phyloP scores from a whole-genome alignment of 2,113 vertebrate species.

The Macrotis lagotis region DNA sequence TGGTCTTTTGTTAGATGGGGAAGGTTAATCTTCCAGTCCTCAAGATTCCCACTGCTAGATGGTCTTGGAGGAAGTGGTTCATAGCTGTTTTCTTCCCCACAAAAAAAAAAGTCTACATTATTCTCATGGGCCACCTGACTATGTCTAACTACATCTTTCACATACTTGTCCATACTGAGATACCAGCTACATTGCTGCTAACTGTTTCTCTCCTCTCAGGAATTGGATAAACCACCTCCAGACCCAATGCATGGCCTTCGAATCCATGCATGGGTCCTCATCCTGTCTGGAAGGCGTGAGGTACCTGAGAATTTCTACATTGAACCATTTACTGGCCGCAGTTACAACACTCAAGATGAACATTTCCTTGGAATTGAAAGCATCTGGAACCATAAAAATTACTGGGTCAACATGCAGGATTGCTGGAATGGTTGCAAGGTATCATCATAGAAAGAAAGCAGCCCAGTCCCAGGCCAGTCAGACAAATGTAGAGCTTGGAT shows the following conservation, averaged over 20 bases:
- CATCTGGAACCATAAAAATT: conserved; percentile 94
- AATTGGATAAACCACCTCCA: conserved; percentile 52
- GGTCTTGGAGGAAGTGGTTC: neutral
- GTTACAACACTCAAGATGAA: conserved; percentile 80
- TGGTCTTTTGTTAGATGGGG: neutral
- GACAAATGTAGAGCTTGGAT: neutral
- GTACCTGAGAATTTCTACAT: conserved; percentile 93
- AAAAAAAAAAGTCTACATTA: neutral
- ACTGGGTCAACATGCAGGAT: conserved; percentile 96
- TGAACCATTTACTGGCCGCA: conserved; percentile 88
- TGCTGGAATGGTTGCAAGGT: conserved; percentile 90
- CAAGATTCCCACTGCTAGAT: neutral
- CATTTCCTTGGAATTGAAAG: conserved; percentile 94
- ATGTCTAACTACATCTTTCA: neutral
- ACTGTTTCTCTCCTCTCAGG: conserved; percentile 75
- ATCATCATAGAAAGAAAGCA: neutral
- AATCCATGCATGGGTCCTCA: conserved; percentile 94
- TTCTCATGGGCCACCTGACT: neutral
- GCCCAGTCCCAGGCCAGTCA: neutral
- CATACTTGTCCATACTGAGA: neutral
- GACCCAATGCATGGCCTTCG: conserved; percentile 88
- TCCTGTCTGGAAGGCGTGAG: conserved; percentile 89
- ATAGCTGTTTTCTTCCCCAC: neutral
- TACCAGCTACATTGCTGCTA: neutral
- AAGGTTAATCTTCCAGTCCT: neutral